phyloP scores from a whole-genome alignment of 2,888 invertebrate species.

The Polydrusus cervinus region DNA sequence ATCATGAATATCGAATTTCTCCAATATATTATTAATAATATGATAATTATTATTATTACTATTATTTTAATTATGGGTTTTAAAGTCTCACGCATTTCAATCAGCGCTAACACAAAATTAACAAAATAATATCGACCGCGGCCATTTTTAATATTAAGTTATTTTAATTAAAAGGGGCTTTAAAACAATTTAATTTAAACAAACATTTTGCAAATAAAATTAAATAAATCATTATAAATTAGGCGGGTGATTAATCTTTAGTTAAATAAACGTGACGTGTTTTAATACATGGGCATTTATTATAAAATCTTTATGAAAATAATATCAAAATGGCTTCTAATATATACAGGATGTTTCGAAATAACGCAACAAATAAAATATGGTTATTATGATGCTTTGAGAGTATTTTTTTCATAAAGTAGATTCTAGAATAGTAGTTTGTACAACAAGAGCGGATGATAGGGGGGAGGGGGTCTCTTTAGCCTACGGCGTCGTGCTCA shows the following conservation, averaged over 20 bases:
- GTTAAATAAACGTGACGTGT: slow-evolving; percentile 2
- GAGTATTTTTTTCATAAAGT: too few relatives aligned
- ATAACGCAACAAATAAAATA: too few relatives aligned
- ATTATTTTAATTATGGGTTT: neutral
- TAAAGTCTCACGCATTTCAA: neutral
- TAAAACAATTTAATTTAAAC: neutral
- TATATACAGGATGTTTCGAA: too few relatives aligned
- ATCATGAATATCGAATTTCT: neutral
- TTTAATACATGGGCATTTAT: neutral
- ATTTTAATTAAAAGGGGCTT: slow-evolving; percentile 4
- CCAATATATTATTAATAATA: too few relatives aligned
- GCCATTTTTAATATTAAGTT: neutral
- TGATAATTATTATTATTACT: too few relatives aligned
- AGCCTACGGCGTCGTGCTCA: too few relatives aligned
- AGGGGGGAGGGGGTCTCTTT: too few relatives aligned
- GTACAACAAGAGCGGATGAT: too few relatives aligned
- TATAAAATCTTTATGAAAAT: slow-evolving; percentile 1
- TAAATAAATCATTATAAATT: slow-evolving; percentile 16
- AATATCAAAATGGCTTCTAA: neutral
- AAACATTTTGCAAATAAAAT: slow-evolving; percentile 13
- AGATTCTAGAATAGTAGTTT: too few relatives aligned
- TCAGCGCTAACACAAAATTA: neutral
- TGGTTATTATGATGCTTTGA: too few relatives aligned
- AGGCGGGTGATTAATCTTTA: slow-evolving; percentile 4
- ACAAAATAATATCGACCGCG: neutral